Evolutionary conservation across 1,140 invertebrate genomes (phyloP).

Genomic region (Orchesella cincta): DNA sequence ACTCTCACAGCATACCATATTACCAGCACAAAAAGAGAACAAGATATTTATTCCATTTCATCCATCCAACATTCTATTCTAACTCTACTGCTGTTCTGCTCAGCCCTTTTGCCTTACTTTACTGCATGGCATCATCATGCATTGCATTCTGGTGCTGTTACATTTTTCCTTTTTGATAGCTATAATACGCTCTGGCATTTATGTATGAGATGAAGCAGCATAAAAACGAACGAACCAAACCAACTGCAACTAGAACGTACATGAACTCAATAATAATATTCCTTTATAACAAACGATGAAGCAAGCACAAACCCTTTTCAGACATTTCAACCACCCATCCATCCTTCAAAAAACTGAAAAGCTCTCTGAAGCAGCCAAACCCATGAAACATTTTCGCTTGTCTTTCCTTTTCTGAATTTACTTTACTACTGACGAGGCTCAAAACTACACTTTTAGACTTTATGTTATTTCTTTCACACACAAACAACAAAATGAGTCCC

Average conservation of each 20-base stretch:
- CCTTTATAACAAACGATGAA: conserved; percentile 9
- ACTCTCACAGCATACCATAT: background rate
- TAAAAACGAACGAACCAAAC: background rate
- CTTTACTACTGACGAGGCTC: background rate
- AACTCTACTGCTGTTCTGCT: too few relatives aligned
- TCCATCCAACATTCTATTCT: background rate
- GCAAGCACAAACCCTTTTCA: conserved; percentile 9
- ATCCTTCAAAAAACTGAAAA: background rate
- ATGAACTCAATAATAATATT: conserved; percentile 2
- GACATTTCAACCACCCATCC: conserved; percentile 16
- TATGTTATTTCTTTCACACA: background rate
- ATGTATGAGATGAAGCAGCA: background rate
- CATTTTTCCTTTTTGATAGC: background rate
- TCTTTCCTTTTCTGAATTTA: conserved; percentile 1
- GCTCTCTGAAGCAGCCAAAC: conserved; percentile 2
- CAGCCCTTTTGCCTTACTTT: too few relatives aligned
- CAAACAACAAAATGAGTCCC: conserved; percentile 10
- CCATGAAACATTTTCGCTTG: too few relatives aligned
- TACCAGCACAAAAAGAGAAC: conserved; percentile 18
- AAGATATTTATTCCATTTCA: conserved; percentile 19
- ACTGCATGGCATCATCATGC: too few relatives aligned
- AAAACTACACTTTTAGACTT: conserved; percentile 11
- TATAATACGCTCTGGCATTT: background rate
- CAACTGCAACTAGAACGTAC: background rate
- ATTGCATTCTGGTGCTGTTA: too few relatives aligned